Conservation (phyloP, 1,140 invertebrate genomes). For the Lucilia cuprina region DNA sequence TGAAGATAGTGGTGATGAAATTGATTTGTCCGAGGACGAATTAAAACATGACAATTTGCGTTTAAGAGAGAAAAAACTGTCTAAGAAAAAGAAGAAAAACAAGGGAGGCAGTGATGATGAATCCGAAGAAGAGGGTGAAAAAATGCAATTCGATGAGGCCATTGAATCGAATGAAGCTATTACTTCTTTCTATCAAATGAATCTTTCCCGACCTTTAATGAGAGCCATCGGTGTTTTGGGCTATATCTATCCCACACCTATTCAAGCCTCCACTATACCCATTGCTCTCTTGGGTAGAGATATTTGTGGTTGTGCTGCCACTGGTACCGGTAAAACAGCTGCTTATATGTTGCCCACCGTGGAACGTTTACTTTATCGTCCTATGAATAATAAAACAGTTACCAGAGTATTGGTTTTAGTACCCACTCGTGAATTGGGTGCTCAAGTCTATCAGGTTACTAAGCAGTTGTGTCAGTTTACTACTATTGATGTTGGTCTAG, state of each 20-base stretch:
- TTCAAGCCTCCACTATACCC: conserved; percentile 94
- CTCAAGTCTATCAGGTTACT: conserved; percentile 91
- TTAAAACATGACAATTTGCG: conserved; percentile 73
- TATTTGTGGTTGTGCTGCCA: conserved; percentile 70
- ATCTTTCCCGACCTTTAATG: conserved; percentile 86
- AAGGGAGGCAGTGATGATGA: conserved; percentile 59
- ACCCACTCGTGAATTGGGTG: conserved; percentile 95
- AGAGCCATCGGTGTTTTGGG: conserved; percentile 88
- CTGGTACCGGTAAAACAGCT: conserved; percentile 97
- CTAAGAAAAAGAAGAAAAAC: conserved; percentile 67
- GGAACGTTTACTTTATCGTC: conserved; percentile 88
- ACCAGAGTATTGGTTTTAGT: conserved; percentile 93
- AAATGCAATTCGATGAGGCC: conserved; percentile 80
- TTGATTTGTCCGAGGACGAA: conserved; percentile 73
- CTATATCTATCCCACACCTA: conserved; percentile 94
- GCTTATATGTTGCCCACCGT: conserved; percentile 98
- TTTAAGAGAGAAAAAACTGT: conserved; percentile 66
- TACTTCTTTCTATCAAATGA: conserved; percentile 90
- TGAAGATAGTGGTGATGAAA: conserved; percentile 55
- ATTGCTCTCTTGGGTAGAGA: conserved; percentile 81
- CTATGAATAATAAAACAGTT: conserved; percentile 68
- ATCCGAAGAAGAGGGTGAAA: conserved; percentile 66
- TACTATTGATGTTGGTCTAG: conserved; percentile 79
- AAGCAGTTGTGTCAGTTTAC: conserved; percentile 90
- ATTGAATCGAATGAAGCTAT: conserved; percentile 70